Evolutionary conservation across 1,140 invertebrate genomes (phyloP).

Genomic region (Galendromus occidentalis): DNA sequence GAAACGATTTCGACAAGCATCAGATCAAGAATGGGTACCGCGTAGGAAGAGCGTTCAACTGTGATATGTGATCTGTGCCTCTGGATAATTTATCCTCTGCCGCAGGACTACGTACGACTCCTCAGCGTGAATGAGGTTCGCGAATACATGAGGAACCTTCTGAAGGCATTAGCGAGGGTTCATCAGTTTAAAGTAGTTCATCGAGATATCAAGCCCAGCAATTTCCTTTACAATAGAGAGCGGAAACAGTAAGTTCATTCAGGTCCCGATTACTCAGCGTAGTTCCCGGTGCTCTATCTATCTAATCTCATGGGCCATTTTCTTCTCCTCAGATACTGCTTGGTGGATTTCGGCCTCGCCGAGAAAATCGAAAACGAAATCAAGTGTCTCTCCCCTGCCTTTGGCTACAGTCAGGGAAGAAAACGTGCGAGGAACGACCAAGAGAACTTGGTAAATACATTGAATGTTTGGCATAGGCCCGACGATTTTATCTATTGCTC

Average conservation of each 20-base stretch:
- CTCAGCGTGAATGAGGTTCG: slow-evolving; percentile 43
- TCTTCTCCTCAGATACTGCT: slow-evolving; percentile 31
- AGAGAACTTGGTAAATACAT: slow-evolving; percentile 6
- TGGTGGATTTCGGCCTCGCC: slow-evolving; percentile 76
- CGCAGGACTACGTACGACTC: slow-evolving; percentile 45
- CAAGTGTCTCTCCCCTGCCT: background rate
- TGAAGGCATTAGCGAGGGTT: slow-evolving; percentile 53
- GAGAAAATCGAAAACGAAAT: slow-evolving; percentile 31
- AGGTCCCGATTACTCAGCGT: no score
- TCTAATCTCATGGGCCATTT: no score
- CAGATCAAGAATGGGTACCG: background rate
- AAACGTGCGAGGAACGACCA: slow-evolving; percentile 1
- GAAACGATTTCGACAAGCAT: background rate
- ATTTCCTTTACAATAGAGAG: slow-evolving; percentile 66
- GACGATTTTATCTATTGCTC: no score
- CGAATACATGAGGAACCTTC: slow-evolving; percentile 58
- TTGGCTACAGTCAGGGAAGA: background rate
- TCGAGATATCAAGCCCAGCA: slow-evolving; percentile 77
- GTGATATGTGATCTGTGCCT: slow-evolving; percentile 6
- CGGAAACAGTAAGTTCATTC: slow-evolving; percentile 37
- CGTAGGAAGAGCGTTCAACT: slow-evolving; percentile 8
- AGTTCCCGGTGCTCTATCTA: no score
- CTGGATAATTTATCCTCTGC: slow-evolving; percentile 19
- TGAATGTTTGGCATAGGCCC: no score
- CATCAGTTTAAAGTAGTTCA: slow-evolving; percentile 71